phyloP scores from a whole-genome alignment of 2,113 vertebrate species.

The Saccopteryx bilineata region DNA sequence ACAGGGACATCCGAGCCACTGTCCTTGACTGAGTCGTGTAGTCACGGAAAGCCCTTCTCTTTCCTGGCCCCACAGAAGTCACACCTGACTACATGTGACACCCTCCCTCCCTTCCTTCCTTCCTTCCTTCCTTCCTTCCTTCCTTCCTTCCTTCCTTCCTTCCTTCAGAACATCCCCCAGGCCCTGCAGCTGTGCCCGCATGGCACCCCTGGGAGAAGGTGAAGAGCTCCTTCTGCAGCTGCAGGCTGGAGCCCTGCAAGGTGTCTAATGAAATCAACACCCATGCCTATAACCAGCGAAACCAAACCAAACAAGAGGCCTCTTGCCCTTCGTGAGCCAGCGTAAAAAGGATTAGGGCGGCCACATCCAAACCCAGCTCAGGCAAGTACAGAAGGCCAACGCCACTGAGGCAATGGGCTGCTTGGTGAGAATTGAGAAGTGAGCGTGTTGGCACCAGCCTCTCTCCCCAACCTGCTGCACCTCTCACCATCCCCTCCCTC shows the following conservation, averaged over 20 bases:
- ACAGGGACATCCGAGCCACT: fast-evolving
- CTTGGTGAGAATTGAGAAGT: fast-evolving
- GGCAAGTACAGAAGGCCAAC: fast-evolving
- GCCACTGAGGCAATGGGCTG: fast-evolving
- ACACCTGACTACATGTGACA: not conserved
- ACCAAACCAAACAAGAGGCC: not conserved
- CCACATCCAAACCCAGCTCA: not conserved
- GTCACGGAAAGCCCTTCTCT: not conserved
- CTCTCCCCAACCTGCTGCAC: not conserved
- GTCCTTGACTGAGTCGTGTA: fast-evolving
- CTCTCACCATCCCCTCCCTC: fast-evolving
- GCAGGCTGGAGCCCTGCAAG: not conserved
- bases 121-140: not conserved
- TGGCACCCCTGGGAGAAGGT: not conserved
- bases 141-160: not conserved
- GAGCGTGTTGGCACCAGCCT: not conserved
- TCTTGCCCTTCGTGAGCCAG: not conserved
- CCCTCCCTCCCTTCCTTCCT: not conserved
- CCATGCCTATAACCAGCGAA: not conserved
- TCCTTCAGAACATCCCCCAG: fast-evolving
- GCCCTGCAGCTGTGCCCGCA: not conserved
- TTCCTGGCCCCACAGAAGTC: not conserved
- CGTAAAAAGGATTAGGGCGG: too few relatives aligned
- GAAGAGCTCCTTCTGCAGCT: conserved; percentile 43
- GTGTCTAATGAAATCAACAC: conserved; percentile 39